These are phyloP conservation scores for Drosophila flavopinicola DNA, from an alignment of 2,888 invertebrate species.

Conservation along the genomic window DNA sequence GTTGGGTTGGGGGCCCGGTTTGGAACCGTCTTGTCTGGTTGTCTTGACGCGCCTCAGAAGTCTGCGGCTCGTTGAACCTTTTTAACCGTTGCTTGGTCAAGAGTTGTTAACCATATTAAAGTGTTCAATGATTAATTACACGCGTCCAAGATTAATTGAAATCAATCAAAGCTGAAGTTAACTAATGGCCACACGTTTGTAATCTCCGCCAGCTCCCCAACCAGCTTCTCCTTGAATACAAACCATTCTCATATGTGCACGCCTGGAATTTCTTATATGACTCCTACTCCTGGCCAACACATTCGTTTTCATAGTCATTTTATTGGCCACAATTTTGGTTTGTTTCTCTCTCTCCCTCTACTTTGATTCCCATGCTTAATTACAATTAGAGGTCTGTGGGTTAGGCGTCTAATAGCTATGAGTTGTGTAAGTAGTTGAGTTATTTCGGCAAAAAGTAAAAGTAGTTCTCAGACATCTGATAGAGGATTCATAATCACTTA, in stretches of 20 bases:
- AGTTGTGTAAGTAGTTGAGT: conserved; percentile 17
- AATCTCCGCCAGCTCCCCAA: conserved; percentile 58
- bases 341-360: conserved; percentile 10
- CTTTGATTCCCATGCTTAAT: conserved; percentile 70
- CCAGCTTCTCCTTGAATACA: conserved; percentile 17
- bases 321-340: conserved; percentile 49
- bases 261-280: conserved; percentile 40
- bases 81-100: conserved; percentile 83
- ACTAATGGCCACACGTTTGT: conserved; percentile 84
- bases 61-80: conserved; percentile 79
- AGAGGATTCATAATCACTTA: not conserved
- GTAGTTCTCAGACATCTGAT: conserved; percentile 3
- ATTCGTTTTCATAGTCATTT: conserved; percentile 49
- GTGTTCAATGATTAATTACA: conserved; percentile 85
- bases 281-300: conserved; percentile 40
- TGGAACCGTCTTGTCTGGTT: conserved; percentile 44
- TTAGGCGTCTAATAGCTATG: conserved; percentile 32
- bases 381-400: conserved; percentile 69
- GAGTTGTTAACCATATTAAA: conserved; percentile 85
- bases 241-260: conserved; percentile 22
- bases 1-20: conserved; percentile 37
- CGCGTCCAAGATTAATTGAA: conserved; percentile 85
- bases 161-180: conserved; percentile 85
- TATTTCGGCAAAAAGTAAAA: conserved; percentile 44
- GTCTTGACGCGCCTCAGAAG: conserved; percentile 50